Conservation (phyloP, 2,113 vertebrate species). For the Pungitius pungitius region DNA sequence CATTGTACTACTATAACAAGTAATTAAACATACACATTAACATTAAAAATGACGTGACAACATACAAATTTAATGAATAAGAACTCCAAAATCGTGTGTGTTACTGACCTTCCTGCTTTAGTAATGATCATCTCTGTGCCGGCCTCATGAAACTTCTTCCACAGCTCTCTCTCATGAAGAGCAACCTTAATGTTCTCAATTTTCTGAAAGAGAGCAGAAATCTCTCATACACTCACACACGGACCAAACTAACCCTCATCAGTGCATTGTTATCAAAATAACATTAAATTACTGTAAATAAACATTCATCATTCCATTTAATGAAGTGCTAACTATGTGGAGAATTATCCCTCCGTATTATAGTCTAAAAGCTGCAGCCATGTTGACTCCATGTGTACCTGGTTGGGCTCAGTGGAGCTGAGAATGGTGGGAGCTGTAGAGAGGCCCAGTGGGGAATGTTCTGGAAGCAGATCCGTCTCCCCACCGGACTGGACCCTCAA, state of each 20-base stretch:
- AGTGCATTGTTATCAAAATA: neutral
- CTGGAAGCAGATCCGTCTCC: slow-evolving; percentile 82
- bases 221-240: neutral
- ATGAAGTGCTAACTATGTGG: neutral
- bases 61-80: neutral
- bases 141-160: slow-evolving; percentile 98
- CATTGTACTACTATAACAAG: neutral
- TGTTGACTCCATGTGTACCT: slow-evolving; percentile 80
- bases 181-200: slow-evolving; percentile 97
- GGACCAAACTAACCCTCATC: neutral
- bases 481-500: slow-evolving; percentile 81
- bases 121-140: slow-evolving; percentile 99
- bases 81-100: neutral
- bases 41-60: neutral
- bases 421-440: slow-evolving; percentile 84
- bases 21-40: neutral
- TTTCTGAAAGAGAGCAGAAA: slow-evolving; percentile 77
- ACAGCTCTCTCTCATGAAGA: slow-evolving; percentile 95
- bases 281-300: neutral
- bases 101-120: slow-evolving; percentile 96
- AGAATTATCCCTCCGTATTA: neutral
- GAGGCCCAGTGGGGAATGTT: slow-evolving; percentile 82
- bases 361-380: neutral
- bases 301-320: neutral
- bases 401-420: slow-evolving; percentile 86